phyloP scores from a whole-genome alignment of 2,888 invertebrate genomes.

The Atethmia centrago region DNA sequence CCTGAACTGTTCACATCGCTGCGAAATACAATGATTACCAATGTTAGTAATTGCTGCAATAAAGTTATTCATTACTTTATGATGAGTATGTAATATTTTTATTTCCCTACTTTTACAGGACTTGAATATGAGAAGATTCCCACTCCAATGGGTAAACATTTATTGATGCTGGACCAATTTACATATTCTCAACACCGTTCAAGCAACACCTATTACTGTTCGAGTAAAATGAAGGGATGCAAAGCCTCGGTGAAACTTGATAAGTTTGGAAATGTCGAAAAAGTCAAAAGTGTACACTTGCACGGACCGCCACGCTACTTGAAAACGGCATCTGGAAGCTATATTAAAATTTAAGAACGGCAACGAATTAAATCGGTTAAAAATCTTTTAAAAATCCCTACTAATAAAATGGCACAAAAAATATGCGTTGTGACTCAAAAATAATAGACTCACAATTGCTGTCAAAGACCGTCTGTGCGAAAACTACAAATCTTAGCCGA shows the following conservation, averaged over 20 bases:
- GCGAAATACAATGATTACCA: no score
- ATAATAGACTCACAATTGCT: not conserved
- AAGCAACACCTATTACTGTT: constrained; percentile 34
- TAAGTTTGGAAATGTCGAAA: not conserved
- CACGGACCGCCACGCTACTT: constrained; percentile 29
- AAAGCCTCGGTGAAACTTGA: constrained; percentile 30
- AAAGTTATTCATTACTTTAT: not conserved
- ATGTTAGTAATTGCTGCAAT: no score
- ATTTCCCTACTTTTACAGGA: not conserved
- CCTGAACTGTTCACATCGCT: not conserved
- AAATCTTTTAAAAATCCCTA: not conserved
- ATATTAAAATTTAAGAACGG: constrained; percentile 1
- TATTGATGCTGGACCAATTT: constrained; percentile 29
- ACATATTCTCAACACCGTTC: constrained; percentile 32
- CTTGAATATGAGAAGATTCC: constrained; percentile 16
- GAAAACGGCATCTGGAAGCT: constrained; percentile 4
- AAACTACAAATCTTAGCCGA: no score
- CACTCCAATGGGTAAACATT: constrained; percentile 30
- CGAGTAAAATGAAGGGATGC: constrained; percentile 30
- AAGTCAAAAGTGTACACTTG: constrained; percentile 9
- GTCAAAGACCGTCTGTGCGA: not conserved
- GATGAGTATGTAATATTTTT: not conserved
- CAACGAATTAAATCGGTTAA: not conserved
- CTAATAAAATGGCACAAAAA: not conserved
- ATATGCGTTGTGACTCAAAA: not conserved